Evolutionary conservation across 2,888 invertebrate species (phyloP).

Genomic region (Poecilobothrus nobilitatus): DNA sequence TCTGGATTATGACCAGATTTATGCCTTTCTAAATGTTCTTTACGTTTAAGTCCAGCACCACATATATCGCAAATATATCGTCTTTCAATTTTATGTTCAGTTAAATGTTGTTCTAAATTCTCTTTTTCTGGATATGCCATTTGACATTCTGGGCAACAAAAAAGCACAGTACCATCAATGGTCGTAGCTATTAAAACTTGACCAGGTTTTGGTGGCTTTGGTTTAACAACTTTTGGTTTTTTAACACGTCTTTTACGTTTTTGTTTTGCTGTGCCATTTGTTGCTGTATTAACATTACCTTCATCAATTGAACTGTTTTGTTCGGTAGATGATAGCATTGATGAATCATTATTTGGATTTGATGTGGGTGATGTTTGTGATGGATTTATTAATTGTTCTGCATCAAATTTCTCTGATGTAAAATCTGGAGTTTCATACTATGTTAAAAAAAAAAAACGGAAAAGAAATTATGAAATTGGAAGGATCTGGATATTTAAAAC

Average conservation of each 20-base stretch:
- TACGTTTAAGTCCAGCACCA: conserved; percentile 67
- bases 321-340: conserved; percentile 1
- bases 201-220: conserved; percentile 69
- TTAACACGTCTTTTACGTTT: conserved; percentile 63
- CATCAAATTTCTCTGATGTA: conserved; percentile 2
- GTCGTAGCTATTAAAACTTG: conserved; percentile 69
- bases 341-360: neutral
- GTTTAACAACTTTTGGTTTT: conserved; percentile 64
- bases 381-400: neutral
- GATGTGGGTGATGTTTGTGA: neutral
- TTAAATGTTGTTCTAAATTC: conserved; percentile 65
- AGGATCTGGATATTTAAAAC: neutral
- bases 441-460: neutral
- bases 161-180: conserved; percentile 63
- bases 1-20: conserved; percentile 75
- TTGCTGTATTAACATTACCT: conserved; percentile 13
- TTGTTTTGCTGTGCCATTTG: conserved; percentile 25
- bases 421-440: conserved; percentile 12
- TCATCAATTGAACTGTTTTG: conserved; percentile 7
- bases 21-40: conserved; percentile 69
- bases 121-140: conserved; percentile 76
- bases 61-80: conserved; percentile 70
- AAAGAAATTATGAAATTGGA: neutral
- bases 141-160: conserved; percentile 72
- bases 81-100: conserved; percentile 71